Evolutionary conservation across 2,888 invertebrate genomes (phyloP).

Genomic region (Eretmocerus hayati): DNA sequence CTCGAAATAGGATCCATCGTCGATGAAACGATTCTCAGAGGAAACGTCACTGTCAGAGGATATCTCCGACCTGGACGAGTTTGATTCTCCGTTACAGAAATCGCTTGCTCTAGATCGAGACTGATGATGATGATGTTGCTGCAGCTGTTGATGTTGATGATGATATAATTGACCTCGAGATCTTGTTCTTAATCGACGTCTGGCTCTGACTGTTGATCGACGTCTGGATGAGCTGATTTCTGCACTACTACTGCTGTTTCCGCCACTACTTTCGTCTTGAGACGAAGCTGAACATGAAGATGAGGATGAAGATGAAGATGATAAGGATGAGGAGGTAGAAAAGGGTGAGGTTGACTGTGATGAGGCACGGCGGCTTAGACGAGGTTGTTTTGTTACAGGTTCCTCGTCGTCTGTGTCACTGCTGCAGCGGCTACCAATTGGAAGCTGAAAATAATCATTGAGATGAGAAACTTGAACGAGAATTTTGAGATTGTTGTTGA

Average conservation of each 20-base stretch:
- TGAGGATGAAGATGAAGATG: constrained; percentile 9
- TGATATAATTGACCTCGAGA: too few species aligned
- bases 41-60: constrained; percentile 42
- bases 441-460: constrained; percentile 50
- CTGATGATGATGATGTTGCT: constrained; percentile 7
- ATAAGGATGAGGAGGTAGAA: not conserved
- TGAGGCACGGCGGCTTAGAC: constrained; percentile 19
- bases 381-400: constrained; percentile 60
- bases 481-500: too few species aligned
- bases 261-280: constrained; percentile 10
- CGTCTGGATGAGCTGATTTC: not conserved
- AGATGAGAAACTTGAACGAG: too few species aligned
- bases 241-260: not conserved
- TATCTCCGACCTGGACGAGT: constrained; percentile 27
- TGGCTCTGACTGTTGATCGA: not conserved
- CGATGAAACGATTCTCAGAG: constrained; percentile 38
- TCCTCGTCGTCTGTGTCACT: constrained; percentile 68
- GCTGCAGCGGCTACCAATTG: constrained; percentile 51
- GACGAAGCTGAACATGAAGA: not conserved
- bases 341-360: constrained; percentile 2
- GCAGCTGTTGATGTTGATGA: constrained; percentile 8
- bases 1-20: constrained; percentile 47
- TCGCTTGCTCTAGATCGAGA: constrained; percentile 4
- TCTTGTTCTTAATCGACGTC: not conserved
- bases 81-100: constrained; percentile 38